phyloP scores from a whole-genome alignment of 2,797 vertebrate species.

The Pelodytes ibericus region DNA sequence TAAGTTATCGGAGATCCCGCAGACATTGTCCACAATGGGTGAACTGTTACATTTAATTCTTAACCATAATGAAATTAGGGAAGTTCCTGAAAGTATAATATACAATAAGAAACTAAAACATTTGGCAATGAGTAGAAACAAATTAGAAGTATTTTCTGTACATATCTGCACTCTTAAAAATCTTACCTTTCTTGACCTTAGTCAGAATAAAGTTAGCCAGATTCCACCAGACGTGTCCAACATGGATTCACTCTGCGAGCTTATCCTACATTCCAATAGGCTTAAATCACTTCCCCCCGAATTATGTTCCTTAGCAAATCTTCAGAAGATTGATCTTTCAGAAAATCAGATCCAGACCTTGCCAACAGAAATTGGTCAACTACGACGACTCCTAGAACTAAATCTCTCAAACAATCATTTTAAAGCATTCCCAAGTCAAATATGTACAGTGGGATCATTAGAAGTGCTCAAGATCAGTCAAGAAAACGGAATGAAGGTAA shows the following conservation, averaged over 20 bases:
- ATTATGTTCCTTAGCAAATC: conserved; percentile 63
- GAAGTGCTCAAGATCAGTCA: conserved; percentile 62
- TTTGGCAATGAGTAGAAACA: conserved; percentile 64
- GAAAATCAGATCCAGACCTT: conserved; percentile 65
- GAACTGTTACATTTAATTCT: conserved; percentile 61
- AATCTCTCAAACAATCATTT: conserved; percentile 68
- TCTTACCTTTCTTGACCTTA: conserved; percentile 63
- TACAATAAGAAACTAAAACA: conserved; percentile 59
- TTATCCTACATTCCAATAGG: conserved; percentile 64
- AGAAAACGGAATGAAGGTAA: conserved; percentile 67
- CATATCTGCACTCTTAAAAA: conserved; percentile 61
- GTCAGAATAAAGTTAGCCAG: conserved; percentile 65
- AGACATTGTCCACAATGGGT: conserved; percentile 60
- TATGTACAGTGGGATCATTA: conserved; percentile 61
- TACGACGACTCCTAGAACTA: conserved; percentile 64
- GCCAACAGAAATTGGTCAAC: conserved; percentile 58
- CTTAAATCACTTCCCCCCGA: conserved; percentile 66
- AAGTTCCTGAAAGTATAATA: conserved; percentile 62
- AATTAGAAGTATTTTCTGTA: conserved; percentile 60
- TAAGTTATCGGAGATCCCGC: conserved; percentile 63
- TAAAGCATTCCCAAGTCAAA: conserved; percentile 66
- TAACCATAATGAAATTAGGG: conserved; percentile 65
- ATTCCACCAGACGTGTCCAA: conserved; percentile 58
- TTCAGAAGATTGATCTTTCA: conserved; percentile 64
- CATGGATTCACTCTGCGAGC: conserved; percentile 60